Conservation (phyloP, 1,140 invertebrate species). For the Aplysia californica region DNA sequence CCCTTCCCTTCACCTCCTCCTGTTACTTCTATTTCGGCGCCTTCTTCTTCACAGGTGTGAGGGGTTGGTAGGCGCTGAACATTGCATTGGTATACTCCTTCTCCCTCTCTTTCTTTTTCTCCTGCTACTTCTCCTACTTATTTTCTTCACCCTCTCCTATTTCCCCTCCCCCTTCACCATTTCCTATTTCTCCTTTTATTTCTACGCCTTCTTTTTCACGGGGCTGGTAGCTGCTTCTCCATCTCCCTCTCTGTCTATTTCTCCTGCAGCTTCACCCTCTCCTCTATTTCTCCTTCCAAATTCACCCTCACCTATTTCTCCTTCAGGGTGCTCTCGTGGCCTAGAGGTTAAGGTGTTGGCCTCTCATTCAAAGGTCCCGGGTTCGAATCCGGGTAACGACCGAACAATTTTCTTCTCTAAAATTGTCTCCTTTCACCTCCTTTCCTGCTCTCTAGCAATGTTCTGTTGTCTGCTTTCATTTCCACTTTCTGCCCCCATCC, state of each 20-base stretch:
- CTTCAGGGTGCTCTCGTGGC: too few species aligned
- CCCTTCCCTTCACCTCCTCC: neutral
- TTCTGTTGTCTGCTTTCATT: too few species aligned
- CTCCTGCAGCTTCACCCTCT: neutral
- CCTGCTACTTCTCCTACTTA: neutral
- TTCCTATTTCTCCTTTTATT: neutral
- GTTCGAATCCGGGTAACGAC: too few species aligned
- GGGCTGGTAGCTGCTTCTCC: too few species aligned
- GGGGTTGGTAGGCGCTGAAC: too few species aligned
- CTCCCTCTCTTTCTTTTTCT: neutral
- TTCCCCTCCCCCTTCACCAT: neutral
- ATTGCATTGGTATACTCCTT: neutral
- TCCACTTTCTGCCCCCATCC: too few species aligned
- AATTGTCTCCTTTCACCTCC: too few species aligned
- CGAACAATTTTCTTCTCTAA: too few species aligned
- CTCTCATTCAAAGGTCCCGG: too few species aligned
- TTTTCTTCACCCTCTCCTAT: neutral
- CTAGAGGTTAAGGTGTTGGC: too few species aligned
- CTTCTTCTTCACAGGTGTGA: neutral
- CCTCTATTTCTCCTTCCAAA: neutral
- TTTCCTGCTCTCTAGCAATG: too few species aligned
- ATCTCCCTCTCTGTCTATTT: constrained; percentile 2
- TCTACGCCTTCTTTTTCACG: neutral
- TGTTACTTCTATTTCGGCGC: neutral
- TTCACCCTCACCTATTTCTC: too few species aligned